phyloP scores from a whole-genome alignment of 2,113 vertebrate species.

The Chiloscyllium plagiosum region DNA sequence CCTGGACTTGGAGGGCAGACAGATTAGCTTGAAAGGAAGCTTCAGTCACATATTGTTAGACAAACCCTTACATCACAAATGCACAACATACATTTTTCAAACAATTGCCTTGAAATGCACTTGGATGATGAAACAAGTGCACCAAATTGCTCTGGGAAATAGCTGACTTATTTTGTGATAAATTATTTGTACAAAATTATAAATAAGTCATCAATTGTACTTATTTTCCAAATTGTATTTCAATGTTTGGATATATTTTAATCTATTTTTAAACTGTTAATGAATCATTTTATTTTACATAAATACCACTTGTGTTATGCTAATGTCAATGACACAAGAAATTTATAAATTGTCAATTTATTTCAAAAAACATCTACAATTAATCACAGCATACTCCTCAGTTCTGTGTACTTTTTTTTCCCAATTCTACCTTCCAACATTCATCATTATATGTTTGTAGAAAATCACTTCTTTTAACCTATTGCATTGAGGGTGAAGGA shows the following conservation, averaged over 20 bases:
- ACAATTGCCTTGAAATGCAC: not conserved
- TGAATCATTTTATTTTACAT: not conserved
- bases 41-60: not conserved
- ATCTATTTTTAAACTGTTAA: not conserved
- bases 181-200: not conserved
- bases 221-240: not conserved
- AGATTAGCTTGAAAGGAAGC: conserved; percentile 17
- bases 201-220: not conserved
- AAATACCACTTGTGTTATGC: not conserved
- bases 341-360: conserved; percentile 2
- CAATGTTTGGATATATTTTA: not conserved
- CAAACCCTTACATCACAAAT: not conserved
- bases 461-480: not conserved
- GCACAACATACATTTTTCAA: not conserved
- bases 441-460: not conserved
- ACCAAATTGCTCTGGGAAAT: not conserved
- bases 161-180: not conserved
- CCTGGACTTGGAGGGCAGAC: not conserved
- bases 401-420: not conserved
- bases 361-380: not conserved
- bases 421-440: conserved; percentile 15
- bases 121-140: no score
- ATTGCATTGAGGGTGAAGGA: not conserved
- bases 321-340: not conserved
- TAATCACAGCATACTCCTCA: not conserved